Evolutionary conservation across 2,797 vertebrate genomes (phyloP).

Genomic region (Macropus fuliginosus): DNA sequence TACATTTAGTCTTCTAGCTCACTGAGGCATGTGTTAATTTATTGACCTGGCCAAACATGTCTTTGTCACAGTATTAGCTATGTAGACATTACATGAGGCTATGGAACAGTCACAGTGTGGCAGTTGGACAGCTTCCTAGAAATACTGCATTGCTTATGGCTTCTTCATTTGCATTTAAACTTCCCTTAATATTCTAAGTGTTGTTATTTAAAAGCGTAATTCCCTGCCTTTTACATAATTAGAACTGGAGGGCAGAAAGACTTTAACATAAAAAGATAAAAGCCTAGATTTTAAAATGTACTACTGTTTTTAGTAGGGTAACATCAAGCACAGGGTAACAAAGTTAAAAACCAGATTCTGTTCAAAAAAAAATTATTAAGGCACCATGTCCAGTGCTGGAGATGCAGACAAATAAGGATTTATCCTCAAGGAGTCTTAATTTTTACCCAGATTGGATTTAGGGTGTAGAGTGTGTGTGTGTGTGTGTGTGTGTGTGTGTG

Average conservation of each 20-base stretch:
- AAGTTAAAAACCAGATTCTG: not conserved
- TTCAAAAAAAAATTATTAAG: not conserved
- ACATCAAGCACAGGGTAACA: not conserved
- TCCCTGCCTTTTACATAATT: not conserved
- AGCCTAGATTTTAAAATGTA: not conserved
- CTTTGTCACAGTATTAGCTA: conserved; percentile 17
- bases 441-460: not conserved
- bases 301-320: not conserved
- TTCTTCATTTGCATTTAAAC: not conserved
- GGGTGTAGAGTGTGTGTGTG: not conserved
- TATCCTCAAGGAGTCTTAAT: not conserved
- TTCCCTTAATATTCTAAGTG: conserved; percentile 25
- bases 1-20: conserved; percentile 40
- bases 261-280: not conserved
- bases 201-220: not conserved
- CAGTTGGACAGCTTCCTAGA: conserved; percentile 28
- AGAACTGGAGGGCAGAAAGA: not conserved
- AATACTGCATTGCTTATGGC: not conserved
- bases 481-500: too few relatives aligned
- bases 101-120: not conserved
- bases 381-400: not conserved
- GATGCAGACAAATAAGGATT: not conserved
- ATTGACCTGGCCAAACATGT: conserved; percentile 38
- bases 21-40: conserved; percentile 30
- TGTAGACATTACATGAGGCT: not conserved